phyloP scores from a whole-genome alignment of 2,888 invertebrate species.

The Leptopterna dolabrata region DNA sequence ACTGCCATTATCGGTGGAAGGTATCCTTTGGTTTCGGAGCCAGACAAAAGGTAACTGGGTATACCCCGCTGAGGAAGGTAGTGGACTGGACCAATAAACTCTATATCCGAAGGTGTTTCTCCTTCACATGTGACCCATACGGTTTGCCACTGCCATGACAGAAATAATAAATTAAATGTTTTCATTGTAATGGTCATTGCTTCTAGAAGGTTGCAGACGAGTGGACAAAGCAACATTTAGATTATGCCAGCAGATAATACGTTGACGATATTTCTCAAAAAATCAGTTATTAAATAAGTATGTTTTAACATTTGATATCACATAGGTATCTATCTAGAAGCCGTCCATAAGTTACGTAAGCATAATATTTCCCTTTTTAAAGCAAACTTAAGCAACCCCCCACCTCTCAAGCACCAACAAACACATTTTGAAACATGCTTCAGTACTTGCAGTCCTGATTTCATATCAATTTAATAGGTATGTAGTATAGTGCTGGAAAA shows the following conservation, averaged over 20 bases:
- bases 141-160: constrained; percentile 75
- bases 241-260: neutral
- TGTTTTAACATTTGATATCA: too few relatives aligned
- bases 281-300: too few relatives aligned
- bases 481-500: too few relatives aligned
- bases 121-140: constrained; percentile 95
- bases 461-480: too few relatives aligned
- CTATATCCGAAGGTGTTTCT: constrained; percentile 90
- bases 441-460: too few relatives aligned
- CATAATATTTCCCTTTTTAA: too few relatives aligned
- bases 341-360: too few relatives aligned
- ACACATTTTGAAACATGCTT: too few relatives aligned
- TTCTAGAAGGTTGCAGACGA: neutral
- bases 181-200: neutral
- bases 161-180: neutral
- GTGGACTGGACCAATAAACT: constrained; percentile 86
- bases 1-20: constrained; percentile 89
- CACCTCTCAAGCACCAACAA: too few relatives aligned
- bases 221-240: neutral
- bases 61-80: constrained; percentile 84
- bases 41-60: constrained; percentile 90
- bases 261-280: neutral
- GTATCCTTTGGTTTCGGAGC: constrained; percentile 86
- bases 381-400: too few relatives aligned
- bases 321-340: too few relatives aligned